A percentile compares a stretch with the other conserved stretches of the same genome.
Evolutionary conservation across 2,113 vertebrate genomes (phyloP).

Genomic region (Phocoena phocoena): DNA sequence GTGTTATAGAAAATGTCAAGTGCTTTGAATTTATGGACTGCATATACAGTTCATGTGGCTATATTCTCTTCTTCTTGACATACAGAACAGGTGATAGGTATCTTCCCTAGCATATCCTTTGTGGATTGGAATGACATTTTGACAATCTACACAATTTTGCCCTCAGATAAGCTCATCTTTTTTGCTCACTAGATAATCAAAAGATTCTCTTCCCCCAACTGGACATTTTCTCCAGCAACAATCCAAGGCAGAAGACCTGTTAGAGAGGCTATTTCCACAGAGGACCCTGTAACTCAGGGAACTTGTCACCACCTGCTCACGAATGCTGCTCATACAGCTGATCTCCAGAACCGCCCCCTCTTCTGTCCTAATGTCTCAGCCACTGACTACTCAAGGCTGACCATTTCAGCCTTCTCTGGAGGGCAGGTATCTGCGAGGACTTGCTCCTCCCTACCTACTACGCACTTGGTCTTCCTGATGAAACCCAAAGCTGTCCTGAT

Average conservation of each 20-base stretch:
- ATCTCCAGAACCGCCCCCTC: not conserved
- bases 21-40: conserved; percentile 62
- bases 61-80: conserved; percentile 49
- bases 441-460: not conserved
- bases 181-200: conserved; percentile 44
- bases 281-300: not conserved
- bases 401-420: not conserved
- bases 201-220: conserved; percentile 42
- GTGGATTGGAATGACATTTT: conserved; percentile 42
- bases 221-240: not conserved
- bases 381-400: not conserved
- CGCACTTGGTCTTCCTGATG: not conserved
- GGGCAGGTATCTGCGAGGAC: not conserved
- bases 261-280: not conserved
- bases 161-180: conserved; percentile 12
- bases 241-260: not conserved
- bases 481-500: not conserved
- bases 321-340: not conserved
- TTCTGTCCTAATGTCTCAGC: not conserved
- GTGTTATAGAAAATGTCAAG: conserved; percentile 60
- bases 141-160: conserved; percentile 38
- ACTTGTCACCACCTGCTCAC: not conserved
- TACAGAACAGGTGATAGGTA: not conserved
- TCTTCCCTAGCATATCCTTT: not conserved
- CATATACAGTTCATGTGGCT: conserved; percentile 5